Evolutionary conservation across 2,888 invertebrate genomes (phyloP).

Genomic region (Drosophila koepferae): DNA sequence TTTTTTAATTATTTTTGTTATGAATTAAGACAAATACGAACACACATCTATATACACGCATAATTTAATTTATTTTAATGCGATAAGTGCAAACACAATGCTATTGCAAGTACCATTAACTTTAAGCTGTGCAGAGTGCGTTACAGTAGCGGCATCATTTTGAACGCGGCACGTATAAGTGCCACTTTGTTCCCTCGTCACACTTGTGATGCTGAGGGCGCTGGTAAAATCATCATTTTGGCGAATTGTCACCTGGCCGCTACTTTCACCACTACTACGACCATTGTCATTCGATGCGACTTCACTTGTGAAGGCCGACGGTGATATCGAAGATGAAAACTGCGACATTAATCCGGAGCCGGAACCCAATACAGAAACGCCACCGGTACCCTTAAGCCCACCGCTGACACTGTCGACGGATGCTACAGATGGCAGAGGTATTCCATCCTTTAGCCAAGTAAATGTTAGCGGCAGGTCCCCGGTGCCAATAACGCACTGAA

Average conservation of each 20-base stretch:
- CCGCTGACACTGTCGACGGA: conserved; percentile 65
- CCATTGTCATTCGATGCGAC: conserved; percentile 79
- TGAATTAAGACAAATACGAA: neutral
- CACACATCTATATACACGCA: too few species aligned
- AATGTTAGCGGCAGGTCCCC: conserved; percentile 89
- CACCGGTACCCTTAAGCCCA: conserved; percentile 82
- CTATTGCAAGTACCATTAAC: conserved; percentile 86
- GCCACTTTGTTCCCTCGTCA: conserved; percentile 87
- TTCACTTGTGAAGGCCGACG: conserved; percentile 36
- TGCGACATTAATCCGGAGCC: conserved; percentile 45
- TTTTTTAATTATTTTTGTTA: neutral
- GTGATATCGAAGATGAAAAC: conserved; percentile 47
- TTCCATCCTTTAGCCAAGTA: conserved; percentile 88
- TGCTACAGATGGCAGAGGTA: conserved; percentile 84
- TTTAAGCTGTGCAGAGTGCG: conserved; percentile 87
- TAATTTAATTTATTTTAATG: neutral
- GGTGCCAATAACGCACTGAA: conserved; percentile 87
- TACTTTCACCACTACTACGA: conserved; percentile 82
- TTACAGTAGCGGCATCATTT: conserved; percentile 87
- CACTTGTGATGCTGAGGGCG: conserved; percentile 87
- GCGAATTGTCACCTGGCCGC: conserved; percentile 86
- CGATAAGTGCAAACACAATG: conserved; percentile 17
- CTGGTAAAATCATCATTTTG: conserved; percentile 88
- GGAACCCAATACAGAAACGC: conserved; percentile 70
- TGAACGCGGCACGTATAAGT: conserved; percentile 87